Evolutionary conservation across 2,888 invertebrate species (phyloP), one percentile per base, ranked within the genome.

Genomic region (Graphium colonna): DNA sequence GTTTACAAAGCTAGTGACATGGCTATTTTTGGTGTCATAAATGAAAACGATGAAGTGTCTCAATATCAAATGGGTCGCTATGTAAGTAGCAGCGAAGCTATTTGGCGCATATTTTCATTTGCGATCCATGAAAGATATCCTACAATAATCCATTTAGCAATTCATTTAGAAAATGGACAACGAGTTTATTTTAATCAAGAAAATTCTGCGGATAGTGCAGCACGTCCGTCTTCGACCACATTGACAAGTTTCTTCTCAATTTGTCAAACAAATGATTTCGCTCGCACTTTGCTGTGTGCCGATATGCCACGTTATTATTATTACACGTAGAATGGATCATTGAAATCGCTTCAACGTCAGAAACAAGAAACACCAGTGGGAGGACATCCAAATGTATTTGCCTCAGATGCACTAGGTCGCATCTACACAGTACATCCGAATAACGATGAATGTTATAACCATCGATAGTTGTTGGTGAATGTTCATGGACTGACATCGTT

Each of bases 41-140:
- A n/a, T n/a, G n/a, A n/a, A n/a, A n/a, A n/a, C n/a, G 59, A 66
- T 56, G 60, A 64, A 61, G 48, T 63, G 26, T 43, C 61, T n/a
- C 39, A 40, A 3, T 67, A 62, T 52, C 61, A 63, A 53, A 58
- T 63, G 52, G 62, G 64, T 55, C 59, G 61, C 41, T 61, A 63
- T n/a, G n/a, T n/a, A n/a, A n/a, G n/a, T n/a, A n/a, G n/a, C n/a
- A n/a, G n/a, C n/a, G n/a, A n/a, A n/a, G n/a, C n/a, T n/a, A n/a
- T n/a, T n/a, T n/a, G n/a, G n/a, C n/a, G n/a, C n/a, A n/a, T n/a
- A n/a, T n/a, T n/a, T n/a, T n/a, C n/a, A n/a, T n/a, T n/a, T n/a
- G n/a, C n/a, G n/a, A n/a, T n/a, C n/a, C n/a, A n/a, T 61, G 59
- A 64, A 44, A 66, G 62, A 54, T 56, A 62, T 33, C 62, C 61